These are phyloP conservation scores for Cochlearius cochlearius DNA, from an alignment of 2,113 vertebrate species.

Conservation along the genomic window DNA sequence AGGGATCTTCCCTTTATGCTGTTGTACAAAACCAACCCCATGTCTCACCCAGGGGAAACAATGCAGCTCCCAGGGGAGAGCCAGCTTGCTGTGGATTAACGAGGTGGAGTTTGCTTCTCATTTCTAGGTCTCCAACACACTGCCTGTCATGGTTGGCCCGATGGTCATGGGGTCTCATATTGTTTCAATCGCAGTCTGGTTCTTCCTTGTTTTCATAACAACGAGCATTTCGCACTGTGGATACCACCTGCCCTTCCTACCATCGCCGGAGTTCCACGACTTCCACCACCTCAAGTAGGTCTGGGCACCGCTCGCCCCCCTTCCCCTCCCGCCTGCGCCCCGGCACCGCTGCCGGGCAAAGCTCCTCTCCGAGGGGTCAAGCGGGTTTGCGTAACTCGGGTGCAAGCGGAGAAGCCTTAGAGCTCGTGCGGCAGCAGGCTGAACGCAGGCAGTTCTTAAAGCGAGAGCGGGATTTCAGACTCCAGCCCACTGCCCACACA, in stretches of 20 bases:
- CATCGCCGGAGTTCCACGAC: conserved; percentile 93
- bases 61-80: neutral
- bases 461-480: neutral
- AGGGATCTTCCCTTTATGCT: neutral
- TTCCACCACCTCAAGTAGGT: conserved; percentile 93
- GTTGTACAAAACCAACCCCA: neutral
- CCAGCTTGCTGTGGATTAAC: neutral
- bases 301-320: neutral
- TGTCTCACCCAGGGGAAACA: neutral
- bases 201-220: conserved; percentile 79
- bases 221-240: conserved; percentile 91
- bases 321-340: neutral
- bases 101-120: neutral
- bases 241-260: conserved; percentile 92
- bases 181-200: conserved; percentile 81
- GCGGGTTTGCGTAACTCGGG: accelerated
- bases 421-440: neutral
- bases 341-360: neutral
- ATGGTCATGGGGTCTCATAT: conserved; percentile 85
- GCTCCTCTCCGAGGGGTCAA: neutral
- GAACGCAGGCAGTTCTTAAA: neutral
- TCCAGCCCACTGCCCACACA: neutral
- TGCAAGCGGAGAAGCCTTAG: neutral
- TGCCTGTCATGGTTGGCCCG: conserved; percentile 81
- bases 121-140: conserved; percentile 84